Evolutionary conservation across 2,113 vertebrate species (phyloP), one percentile per base, ranked within the genome.

Genomic region (Anhinga rufa): DNA sequence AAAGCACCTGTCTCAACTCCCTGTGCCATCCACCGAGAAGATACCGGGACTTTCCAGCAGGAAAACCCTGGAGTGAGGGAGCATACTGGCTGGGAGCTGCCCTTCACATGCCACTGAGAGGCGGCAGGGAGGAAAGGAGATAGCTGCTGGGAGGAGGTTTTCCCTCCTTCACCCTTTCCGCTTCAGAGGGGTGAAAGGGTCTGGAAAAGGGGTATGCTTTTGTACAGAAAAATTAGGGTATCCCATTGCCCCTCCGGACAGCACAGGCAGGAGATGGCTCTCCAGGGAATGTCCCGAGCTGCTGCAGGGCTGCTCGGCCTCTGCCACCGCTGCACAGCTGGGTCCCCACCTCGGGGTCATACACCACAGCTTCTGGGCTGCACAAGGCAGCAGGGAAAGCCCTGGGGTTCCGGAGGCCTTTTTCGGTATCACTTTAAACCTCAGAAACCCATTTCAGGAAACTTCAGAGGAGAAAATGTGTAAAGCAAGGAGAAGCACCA

Each of bases 21-120:
- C 1, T 0, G 6, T 31, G 86, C 24, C 13, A 25, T 19, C 36
- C 40, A 8, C 3, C 38, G 4, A 64, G 17, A 52, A 5, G 2
- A 62, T 28, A 25, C 11, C 3, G 2, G 65, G 34, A 49, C 29
- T 55, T 68, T 18, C 64, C 40, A 15, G 34, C 21, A 3, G 51
- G 57, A 42, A 82, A 92, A 36, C 7, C 7, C 29, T 1, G 0
- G 26, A 57, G 22, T 5, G 28, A 66, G 55, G 36, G 34, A n/a
- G 34, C 3, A 2, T 0, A 28, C 29, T 31, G 34, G 51, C 17
- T 48, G 49, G 64, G 65, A 64, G 34, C 28, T 57, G 74, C 54
- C 1, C 26, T 58, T 65, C 4, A 1, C 18, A 2, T 4, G 9
- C 26, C 46, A 9, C 9, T 0, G 15, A 76, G 34, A 75, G 54